phyloP scores from a whole-genome alignment of 2,113 vertebrate species.

The Climacteris rufus region DNA sequence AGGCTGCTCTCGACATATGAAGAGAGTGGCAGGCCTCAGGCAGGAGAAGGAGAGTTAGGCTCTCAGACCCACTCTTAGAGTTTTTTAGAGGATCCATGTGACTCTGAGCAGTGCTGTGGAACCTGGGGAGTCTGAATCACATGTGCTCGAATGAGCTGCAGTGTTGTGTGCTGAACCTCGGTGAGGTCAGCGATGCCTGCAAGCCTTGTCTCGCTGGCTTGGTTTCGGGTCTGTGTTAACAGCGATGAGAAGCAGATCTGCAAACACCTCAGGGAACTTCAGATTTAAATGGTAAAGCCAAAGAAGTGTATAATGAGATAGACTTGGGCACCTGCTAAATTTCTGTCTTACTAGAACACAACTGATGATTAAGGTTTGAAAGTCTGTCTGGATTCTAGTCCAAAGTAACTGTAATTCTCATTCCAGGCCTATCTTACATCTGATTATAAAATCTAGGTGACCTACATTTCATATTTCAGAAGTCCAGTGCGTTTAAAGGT shows the following conservation, averaged over 20 bases:
- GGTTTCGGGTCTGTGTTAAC: neutral
- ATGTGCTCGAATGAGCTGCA: neutral
- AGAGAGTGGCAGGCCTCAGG: neutral
- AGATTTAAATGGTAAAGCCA: neutral
- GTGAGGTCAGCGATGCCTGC: neutral
- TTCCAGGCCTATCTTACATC: neutral
- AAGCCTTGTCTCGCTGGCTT: neutral
- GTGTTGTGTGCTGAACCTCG: neutral
- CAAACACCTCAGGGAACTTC: neutral
- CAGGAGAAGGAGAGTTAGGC: neutral
- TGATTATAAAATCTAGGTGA: neutral
- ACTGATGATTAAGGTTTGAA: neutral
- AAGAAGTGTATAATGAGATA: neutral
- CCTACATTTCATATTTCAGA: neutral
- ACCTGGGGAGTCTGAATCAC: neutral
- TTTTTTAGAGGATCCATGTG: neutral
- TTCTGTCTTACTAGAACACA: neutral
- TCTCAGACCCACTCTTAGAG: neutral
- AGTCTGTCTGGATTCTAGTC: neutral
- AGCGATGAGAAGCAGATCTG: neutral
- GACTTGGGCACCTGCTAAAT: neutral
- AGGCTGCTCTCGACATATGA: rapidly evolving
- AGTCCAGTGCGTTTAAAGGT: neutral
- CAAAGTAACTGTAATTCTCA: neutral
- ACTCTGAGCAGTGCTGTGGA: neutral